Conservation (phyloP, 2,888 invertebrate species). For the Yponomeuta evonymella region DNA sequence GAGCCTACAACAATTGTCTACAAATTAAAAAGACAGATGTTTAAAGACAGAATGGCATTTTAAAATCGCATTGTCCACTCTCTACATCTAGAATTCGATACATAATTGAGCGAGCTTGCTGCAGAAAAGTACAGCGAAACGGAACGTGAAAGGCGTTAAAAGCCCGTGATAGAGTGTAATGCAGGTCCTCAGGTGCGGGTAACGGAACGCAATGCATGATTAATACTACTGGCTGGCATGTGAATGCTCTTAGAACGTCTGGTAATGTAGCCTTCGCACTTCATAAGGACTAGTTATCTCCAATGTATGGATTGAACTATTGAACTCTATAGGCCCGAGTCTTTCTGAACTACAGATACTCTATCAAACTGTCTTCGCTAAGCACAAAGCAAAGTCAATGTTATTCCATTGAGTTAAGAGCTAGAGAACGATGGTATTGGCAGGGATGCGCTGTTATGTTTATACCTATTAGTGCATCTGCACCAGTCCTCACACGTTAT, state of each 20-base stretch:
- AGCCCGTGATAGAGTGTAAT: constrained; percentile 14
- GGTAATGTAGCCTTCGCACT: background rate
- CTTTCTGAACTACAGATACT: background rate
- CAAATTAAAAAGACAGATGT: background rate
- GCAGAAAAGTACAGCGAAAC: background rate
- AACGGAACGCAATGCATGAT: constrained; percentile 22
- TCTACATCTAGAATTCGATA: background rate
- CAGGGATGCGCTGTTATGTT: background rate
- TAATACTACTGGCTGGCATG: constrained; percentile 19
- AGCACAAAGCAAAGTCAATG: background rate
- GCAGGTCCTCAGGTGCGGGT: constrained; percentile 19
- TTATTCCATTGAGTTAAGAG: background rate
- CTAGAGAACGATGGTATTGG: background rate
- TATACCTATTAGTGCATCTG: background rate
- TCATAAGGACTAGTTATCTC: background rate
- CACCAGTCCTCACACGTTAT: background rate
- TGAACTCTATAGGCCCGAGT: background rate
- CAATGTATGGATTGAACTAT: no score
- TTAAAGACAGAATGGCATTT: background rate
- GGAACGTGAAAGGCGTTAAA: constrained; percentile 3
- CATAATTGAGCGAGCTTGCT: background rate
- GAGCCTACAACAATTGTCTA: no score
- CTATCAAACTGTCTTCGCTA: background rate
- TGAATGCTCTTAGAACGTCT: constrained; percentile 9
- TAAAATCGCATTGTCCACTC: background rate